A percentile compares a stretch with the other conserved stretches of the same genome.
These are phyloP conservation scores for Sesamia inferens DNA, from an alignment of 2,888 invertebrate genomes.

Conservation along the genomic window DNA sequence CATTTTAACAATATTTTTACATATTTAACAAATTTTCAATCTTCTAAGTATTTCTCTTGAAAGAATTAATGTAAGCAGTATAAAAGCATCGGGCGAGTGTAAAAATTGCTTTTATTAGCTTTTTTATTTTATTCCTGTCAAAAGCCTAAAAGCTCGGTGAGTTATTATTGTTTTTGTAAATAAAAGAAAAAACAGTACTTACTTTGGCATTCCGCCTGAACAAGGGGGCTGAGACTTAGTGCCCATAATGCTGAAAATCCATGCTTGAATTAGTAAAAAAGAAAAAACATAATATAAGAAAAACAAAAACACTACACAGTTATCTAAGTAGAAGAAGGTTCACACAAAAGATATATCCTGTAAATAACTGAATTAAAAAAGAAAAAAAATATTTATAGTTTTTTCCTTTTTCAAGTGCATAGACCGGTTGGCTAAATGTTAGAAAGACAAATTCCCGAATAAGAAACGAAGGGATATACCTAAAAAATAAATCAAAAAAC, in stretches of 20 bases:
- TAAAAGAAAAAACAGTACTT: conserved; percentile 76
- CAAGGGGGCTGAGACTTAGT: conserved; percentile 87
- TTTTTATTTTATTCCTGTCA: conserved; percentile 65
- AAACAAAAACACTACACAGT: conserved; percentile 74
- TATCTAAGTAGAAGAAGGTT: conserved; percentile 69
- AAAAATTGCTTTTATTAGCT: conserved; percentile 63
- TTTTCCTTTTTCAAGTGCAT: conserved; percentile 51
- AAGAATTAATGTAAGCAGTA: conserved; percentile 62
- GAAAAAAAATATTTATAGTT: background rate
- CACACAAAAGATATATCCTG: conserved; percentile 75
- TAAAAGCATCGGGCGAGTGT: conserved; percentile 57
- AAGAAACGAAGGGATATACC: conserved; percentile 43
- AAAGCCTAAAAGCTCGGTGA: conserved; percentile 74
- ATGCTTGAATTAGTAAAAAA: conserved; percentile 88
- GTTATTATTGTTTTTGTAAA: conserved; percentile 61
- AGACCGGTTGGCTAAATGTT: conserved; percentile 75
- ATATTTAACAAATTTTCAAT: conserved; percentile 45
- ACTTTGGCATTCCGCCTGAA: conserved; percentile 90
- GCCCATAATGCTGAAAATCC: conserved; percentile 90
- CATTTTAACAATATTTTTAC: conserved; percentile 51
- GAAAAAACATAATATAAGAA: conserved; percentile 73
- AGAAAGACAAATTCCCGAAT: conserved; percentile 55
- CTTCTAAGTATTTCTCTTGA: conserved; percentile 41
- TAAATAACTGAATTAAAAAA: conserved; percentile 82
- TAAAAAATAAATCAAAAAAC: conserved; percentile 16